Conservation (phyloP, 2,797 vertebrate genomes). For the Pteronotus mesoamericanus region DNA sequence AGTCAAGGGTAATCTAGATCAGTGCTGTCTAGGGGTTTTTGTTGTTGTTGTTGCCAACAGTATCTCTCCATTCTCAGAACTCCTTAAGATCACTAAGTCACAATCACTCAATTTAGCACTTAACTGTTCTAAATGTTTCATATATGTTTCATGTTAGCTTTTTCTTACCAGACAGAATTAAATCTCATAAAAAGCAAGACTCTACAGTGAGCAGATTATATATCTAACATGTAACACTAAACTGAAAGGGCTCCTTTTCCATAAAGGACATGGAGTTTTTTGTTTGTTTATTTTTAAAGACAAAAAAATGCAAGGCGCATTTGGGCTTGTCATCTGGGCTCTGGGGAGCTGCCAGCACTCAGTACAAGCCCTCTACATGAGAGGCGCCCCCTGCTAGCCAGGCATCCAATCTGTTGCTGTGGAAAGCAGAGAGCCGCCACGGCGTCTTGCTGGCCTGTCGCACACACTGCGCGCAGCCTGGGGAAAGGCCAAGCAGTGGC, state of each 20-base stretch:
- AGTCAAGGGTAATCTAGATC: background rate
- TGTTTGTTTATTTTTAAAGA: background rate
- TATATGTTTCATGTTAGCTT: background rate
- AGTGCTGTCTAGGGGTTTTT: background rate
- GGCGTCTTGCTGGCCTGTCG: rapidly evolving
- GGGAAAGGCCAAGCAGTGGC: background rate
- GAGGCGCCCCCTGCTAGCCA: background rate
- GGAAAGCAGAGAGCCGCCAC: background rate
- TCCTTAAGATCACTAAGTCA: background rate
- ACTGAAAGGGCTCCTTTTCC: background rate
- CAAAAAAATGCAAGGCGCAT: background rate
- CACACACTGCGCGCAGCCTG: background rate
- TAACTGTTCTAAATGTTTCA: background rate
- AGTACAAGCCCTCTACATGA: background rate
- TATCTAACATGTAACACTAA: background rate
- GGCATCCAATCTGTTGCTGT: background rate
- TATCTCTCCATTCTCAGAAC: background rate
- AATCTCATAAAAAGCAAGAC: background rate
- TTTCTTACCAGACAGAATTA: background rate
- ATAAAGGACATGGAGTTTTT: background rate
- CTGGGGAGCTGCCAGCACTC: background rate
- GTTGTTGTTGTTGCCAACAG: background rate
- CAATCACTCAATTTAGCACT: background rate
- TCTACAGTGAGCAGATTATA: background rate
- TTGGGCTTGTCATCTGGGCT: background rate